A percentile compares a stretch with the other conserved stretches of the same genome.
phyloP scores from a whole-genome alignment of 2,888 invertebrate species.

The Argyresthia albistria region DNA sequence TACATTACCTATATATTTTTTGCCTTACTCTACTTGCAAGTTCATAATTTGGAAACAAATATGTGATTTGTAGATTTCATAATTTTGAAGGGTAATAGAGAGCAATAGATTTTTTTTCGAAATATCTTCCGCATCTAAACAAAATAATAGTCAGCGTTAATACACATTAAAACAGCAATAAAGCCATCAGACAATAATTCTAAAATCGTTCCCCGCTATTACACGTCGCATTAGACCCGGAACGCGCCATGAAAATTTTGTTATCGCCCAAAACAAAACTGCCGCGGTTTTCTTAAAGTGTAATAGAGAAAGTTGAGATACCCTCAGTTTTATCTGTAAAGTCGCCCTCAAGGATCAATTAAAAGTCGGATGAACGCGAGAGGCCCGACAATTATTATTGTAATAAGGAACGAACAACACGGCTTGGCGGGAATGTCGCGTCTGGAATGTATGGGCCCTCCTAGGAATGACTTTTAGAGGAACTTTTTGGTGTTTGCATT shows the following conservation, averaged over 20 bases:
- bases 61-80: too few species aligned
- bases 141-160: too few species aligned
- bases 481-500: too few species aligned
- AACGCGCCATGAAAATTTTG: slow-evolving; percentile 46
- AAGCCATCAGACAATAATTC: slow-evolving; percentile 17
- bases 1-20: too few species aligned
- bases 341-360: slow-evolving; percentile 72
- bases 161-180: background rate
- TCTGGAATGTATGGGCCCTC: too few species aligned
- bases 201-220: slow-evolving; percentile 9
- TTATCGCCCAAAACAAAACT: slow-evolving; percentile 56
- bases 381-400: slow-evolving; percentile 60
- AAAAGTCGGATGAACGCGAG: slow-evolving; percentile 56
- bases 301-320: slow-evolving; percentile 69
- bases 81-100: too few species aligned
- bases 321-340: slow-evolving; percentile 57
- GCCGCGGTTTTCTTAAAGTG: slow-evolving; percentile 64
- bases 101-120: too few species aligned
- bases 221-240: slow-evolving; percentile 29
- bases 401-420: slow-evolving; percentile 28
- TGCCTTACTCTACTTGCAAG: too few species aligned
- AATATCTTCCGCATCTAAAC: too few species aligned
- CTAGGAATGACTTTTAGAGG: too few species aligned
- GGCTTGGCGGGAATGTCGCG: too few species aligned
- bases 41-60: background rate